phyloP scores from a whole-genome alignment of 2,888 invertebrate genomes.

The Napeogenes inachia region DNA sequence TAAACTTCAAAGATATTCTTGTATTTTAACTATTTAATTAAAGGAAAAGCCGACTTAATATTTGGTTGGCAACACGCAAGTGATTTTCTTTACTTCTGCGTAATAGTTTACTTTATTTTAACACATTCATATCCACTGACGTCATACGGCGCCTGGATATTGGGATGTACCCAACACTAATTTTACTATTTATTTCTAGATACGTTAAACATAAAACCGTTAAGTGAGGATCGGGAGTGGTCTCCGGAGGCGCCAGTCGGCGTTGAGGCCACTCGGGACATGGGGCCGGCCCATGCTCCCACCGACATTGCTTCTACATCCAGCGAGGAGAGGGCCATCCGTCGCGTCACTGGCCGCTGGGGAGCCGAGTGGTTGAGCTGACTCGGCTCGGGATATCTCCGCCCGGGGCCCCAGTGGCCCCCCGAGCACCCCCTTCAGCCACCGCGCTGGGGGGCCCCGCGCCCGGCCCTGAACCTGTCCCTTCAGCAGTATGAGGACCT shows the following conservation, averaged over 20 bases:
- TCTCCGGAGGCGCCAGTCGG: conserved; percentile 63
- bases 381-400: conserved; percentile 82
- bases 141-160: conserved; percentile 9
- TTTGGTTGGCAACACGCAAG: too few relatives aligned
- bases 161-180: conserved; percentile 9
- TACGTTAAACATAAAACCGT: conserved; percentile 76
- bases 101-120: too few relatives aligned
- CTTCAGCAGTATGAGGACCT: conserved; percentile 88
- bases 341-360: conserved; percentile 88
- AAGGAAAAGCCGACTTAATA: too few relatives aligned
- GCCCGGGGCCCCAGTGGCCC: conserved; percentile 62
- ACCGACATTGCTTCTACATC: conserved; percentile 57
- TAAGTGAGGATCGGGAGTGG: conserved; percentile 72
- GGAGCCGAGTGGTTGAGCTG: conserved; percentile 98
- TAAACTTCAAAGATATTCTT: too few relatives aligned
- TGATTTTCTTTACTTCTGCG: too few relatives aligned
- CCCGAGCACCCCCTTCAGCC: conserved; percentile 69
- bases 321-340: conserved; percentile 67
- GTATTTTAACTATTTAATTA: too few relatives aligned
- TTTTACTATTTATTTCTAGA: conserved; percentile 47
- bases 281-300: conserved; percentile 47
- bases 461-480: conserved; percentile 83
- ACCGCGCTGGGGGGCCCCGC: conserved; percentile 69
- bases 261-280: conserved; percentile 65
- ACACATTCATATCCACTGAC: background rate